These are phyloP conservation scores for Chrysemys picta DNA, from an alignment of 2,113 vertebrate species.

Conservation along the genomic window DNA sequence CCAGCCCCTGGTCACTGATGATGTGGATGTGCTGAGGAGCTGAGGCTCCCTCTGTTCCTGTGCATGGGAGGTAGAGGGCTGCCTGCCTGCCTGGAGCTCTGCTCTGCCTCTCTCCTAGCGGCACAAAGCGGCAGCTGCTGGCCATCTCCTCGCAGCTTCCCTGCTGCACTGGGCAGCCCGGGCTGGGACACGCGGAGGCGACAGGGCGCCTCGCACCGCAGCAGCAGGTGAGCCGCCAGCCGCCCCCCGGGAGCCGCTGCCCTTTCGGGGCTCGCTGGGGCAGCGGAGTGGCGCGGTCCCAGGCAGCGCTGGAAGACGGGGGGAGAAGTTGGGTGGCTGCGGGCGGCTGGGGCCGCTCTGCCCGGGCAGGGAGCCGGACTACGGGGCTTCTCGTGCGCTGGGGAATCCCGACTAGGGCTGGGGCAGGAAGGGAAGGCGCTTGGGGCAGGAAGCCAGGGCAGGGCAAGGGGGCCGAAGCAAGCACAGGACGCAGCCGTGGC, in stretches of 20 bases:
- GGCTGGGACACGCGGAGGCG: no score
- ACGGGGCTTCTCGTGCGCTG: no score
- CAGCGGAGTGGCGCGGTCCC: not conserved
- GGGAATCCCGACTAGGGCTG: not conserved
- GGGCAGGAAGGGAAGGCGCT: no score
- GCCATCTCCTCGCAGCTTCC: not conserved
- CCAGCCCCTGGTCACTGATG: not conserved
- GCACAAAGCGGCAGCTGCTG: not conserved
- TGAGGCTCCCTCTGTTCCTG: constrained; percentile 6
- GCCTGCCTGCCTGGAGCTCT: not conserved
- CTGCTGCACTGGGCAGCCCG: not conserved
- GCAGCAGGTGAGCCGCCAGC: not conserved
- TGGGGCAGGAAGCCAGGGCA: no score
- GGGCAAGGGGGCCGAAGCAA: not conserved
- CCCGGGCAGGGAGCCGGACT: not conserved
- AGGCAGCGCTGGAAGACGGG: not conserved
- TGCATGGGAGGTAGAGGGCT: constrained; percentile 39
- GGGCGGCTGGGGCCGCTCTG: not conserved
- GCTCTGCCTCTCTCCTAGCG: not conserved
- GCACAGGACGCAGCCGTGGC: not conserved
- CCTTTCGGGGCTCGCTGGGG: not conserved
- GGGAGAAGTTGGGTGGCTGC: not conserved
- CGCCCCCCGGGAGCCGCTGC: not conserved
- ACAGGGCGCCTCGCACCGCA: not conserved
- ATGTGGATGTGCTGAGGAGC: constrained; percentile 19